These are phyloP conservation scores for Leuctra nigra DNA, from an alignment of 2,888 invertebrate genomes.

Conservation along the genomic window DNA sequence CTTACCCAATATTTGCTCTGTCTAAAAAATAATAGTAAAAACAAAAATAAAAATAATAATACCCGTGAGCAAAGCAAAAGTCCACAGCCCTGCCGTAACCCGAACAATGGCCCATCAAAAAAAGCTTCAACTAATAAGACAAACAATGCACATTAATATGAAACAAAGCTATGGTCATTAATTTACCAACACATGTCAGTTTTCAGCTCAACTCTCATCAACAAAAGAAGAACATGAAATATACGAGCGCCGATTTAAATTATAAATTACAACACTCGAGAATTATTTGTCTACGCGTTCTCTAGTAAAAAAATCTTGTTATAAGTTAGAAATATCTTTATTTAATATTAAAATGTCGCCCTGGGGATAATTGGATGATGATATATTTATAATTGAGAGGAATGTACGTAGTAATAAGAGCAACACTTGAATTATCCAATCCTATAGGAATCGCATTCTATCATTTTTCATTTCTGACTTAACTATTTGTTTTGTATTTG, in stretches of 20 bases:
- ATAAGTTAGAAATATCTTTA: conserved; percentile 10
- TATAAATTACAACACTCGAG: conserved; percentile 4
- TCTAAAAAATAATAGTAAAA: too few species aligned
- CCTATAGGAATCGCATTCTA: conserved; percentile 2
- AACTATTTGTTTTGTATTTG: too few species aligned
- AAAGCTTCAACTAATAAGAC: conserved; percentile 6
- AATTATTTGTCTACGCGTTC: conserved; percentile 10
- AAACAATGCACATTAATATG: conserved; percentile 3
- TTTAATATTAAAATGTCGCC: conserved; percentile 7
- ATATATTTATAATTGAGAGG: conserved; percentile 15
- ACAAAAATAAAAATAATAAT: too few species aligned
- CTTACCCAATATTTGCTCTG: too few species aligned
- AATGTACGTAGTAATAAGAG: conserved; percentile 5
- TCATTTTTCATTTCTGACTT: conserved; percentile 12
- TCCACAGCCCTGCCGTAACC: too few species aligned
- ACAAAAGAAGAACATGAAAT: background rate
- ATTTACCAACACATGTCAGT: background rate
- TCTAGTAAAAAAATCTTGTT: background rate
- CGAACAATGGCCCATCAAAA: conserved; percentile 15
- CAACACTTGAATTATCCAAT: conserved; percentile 12
- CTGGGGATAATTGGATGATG: background rate
- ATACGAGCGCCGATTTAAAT: background rate
- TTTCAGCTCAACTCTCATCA: background rate
- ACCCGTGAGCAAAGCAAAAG: too few species aligned
- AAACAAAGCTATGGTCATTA: conserved; percentile 7